Base-by-base conservation (phyloP, 2,888 invertebrate genomes). In the Tinea trinotella region DNA sequence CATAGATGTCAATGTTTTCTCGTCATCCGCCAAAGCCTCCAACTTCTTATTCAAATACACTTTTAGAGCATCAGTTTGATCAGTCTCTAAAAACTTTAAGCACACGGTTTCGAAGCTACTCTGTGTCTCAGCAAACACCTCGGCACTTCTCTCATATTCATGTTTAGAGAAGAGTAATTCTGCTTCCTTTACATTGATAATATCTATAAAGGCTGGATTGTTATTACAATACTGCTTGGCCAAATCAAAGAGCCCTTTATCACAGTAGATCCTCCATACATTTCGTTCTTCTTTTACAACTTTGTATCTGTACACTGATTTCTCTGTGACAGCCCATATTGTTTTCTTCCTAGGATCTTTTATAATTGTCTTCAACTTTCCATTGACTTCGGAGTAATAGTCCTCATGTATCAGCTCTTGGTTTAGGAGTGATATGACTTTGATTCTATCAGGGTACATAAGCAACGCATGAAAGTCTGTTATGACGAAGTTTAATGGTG, bases 31-130 rank as follows among this genome's bases (percentile, higher is more conserved):
- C 10, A 96, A 71, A 20, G 90, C 88, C 17, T 92, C 91, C 53
- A 99, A 77, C 74, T 97, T 95, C 73, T 90, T 92, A 54, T 90
- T 88, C n/a, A 99, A 84, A 68, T 96, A 98, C 9, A 92, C 90
- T 78, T 97, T 95, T 52, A 99, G 78, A 0, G 98, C 95, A 60
- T 93, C 92, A 56, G 93, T 92, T 68, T 97, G 89, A 55, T 93
- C 90, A 0, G 91, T 88, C 70, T 93, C 90, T 13, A 97, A 83
- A 72, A 98, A 98, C 70, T 97, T 97, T 9, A 99, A 84, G 54
- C 97, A 95, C 34, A 98, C 91, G 62, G 96, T 96, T 81, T 99
- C 99, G 70, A 99, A 98, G 15, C 97, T 94, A 40, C 93, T 93
- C 63, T 93, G 91, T 0, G 98, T 97, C 64, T 96, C 92, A 0